Conservation (phyloP, 2,888 invertebrate genomes). For the Hyppa rectilinea region DNA sequence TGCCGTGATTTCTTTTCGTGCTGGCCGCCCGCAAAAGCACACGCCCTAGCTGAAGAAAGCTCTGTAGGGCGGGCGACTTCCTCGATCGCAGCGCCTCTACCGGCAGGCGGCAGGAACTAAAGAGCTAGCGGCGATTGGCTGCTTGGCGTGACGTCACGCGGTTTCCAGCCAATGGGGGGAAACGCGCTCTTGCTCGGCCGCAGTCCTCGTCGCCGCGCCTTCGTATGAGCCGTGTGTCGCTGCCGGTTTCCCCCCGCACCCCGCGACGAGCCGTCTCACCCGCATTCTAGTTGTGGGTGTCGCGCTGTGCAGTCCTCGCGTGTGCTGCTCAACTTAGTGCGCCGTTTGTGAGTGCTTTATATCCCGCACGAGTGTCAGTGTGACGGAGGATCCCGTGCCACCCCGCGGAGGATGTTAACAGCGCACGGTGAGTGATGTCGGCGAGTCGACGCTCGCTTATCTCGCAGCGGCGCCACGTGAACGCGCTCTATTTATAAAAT, state of each 20-base stretch:
- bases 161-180: constrained; percentile 85
- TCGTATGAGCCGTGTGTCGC: constrained; percentile 88
- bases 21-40: constrained; percentile 85
- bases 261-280: constrained; percentile 84
- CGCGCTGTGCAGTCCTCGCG: constrained; percentile 90
- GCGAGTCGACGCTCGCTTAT: constrained; percentile 81
- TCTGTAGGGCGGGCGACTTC: constrained; percentile 89
- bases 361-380: constrained; percentile 90
- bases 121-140: constrained; percentile 79
- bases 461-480: constrained; percentile 87
- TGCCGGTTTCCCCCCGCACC: constrained; percentile 83
- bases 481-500: constrained; percentile 89
- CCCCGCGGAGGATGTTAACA: constrained; percentile 90
- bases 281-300: constrained; percentile 91
- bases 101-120: constrained; percentile 77
- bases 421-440: constrained; percentile 88
- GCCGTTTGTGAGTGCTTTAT: constrained; percentile 89
- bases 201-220: constrained; percentile 89
- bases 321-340: constrained; percentile 89
- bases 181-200: constrained; percentile 85
- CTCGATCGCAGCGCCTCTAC: constrained; percentile 81
- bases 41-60: constrained; percentile 89
- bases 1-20: constrained; percentile 75
- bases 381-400: constrained; percentile 85
- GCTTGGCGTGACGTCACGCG: constrained; percentile 84